Base-by-base conservation (phyloP, 2,797 vertebrate species). In the Tiaroga cobitis region DNA sequence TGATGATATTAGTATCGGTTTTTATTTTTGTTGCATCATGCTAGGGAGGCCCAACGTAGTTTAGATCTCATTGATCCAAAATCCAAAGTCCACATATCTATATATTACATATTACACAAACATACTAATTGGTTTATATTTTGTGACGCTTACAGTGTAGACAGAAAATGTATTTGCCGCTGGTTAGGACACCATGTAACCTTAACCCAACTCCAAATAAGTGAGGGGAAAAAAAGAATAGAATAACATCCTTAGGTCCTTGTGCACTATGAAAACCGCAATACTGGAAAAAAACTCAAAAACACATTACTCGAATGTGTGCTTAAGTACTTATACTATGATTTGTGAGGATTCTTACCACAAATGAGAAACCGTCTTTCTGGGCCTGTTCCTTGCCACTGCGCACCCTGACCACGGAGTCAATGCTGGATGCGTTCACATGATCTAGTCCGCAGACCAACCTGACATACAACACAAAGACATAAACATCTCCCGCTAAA, bases 361-460 rank as follows among this genome's bases (percentile, higher is more conserved):
- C 97, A 0, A 97, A 98, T 0, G 95, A 96, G 92, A 99, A 99
- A 21, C 94, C 94, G 43, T 88, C 94, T 87, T 95, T 95, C 80
- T 93, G 90, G 80, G 93, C 90, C 26, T 92, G 90, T 80, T 94
- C 95, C 86, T 93, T 93, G 79, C 94, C 95, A 82, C 96, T 97
- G 87, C 95, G 96, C 90, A 99, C 93, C 90, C 91, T 96, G 90
- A 97, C 95, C 19, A 93, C 93, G 86, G 94, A 88, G 90, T 96
- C 97, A 79, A 95, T 94, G 37, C 90, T 91, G 65, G 96, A 93
- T 85, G 87, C 94, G 91, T 94, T 94, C 91, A 93, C 93, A 91
- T 96, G 93, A 92, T 94, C 96, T 94, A 96, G 92, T 85, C 91
- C 94, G 90, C 95, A 96, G 85, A 96, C 92, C 92, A 96, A 90